Evolutionary conservation across 2,113 vertebrate genomes (phyloP), one percentile per base, ranked within the genome.

Genomic region (Hemiprocne comata): DNA sequence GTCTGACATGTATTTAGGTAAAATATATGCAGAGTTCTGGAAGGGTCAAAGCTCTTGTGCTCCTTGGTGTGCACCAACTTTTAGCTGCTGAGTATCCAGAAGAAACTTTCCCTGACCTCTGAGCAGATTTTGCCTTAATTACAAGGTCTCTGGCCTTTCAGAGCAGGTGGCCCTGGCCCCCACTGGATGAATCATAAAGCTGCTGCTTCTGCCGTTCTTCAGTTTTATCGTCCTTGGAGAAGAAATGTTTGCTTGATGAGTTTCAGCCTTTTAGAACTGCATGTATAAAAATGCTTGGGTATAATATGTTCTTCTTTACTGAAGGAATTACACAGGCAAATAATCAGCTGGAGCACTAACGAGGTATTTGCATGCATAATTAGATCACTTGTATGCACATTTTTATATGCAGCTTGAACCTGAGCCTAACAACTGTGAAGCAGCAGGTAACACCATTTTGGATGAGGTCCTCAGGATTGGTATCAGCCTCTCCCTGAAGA

Each of bases 291-390:
- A 60, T 77, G 33, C 17, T 84, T 78, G 42, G 17, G 17, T 90
- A 53, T 64, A 57, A 28, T 28, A 36, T 8, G 33, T 62, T 86
- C 40, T 78, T 78, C 66, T 74, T 86, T 90, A 86, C 72, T 77
- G 65, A 36, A 80, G 57, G 85, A 86, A 89, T 84, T 93, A 74
- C 48, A n/a, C 34, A 81, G 55, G 34, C 64, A 92, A 71, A 66
- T 31, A 88, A 28, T 92, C 76, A 90, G 34, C 65, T 90, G 86
- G 51, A 90, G 42, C 26, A 57, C 40, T 89, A 82, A 71, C 1
- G 6, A 95, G 75, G 21, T 81, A n/a, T 94, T 93, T 89, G 38
- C 72, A 86, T 86, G 72, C 42, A 60, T 93, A 90, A 93, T 86
- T 74, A 89, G 23, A 72, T 36, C 34, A 34, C 72, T 90, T 42